Base-by-base conservation (phyloP, 2,888 invertebrate species). In the Pristionchus japonicus region DNA sequence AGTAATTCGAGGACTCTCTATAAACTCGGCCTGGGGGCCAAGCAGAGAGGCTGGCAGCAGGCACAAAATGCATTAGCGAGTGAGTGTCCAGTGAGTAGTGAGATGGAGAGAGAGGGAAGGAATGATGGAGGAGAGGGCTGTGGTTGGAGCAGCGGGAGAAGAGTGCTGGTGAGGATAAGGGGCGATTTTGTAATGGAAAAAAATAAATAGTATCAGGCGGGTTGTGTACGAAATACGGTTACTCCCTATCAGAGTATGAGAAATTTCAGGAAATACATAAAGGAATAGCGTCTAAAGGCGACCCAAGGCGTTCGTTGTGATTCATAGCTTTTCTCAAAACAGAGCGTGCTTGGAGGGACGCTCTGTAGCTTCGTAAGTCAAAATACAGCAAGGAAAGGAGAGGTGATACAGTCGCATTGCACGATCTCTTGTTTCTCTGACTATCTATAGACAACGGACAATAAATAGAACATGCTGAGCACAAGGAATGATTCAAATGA, bases 31-130 rank as follows among this genome's bases (percentile, higher is more conserved):
- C 37, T 20, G 15, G 15, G 64, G 31, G 23, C 57, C 57, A 57
- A 57, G 57, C 57, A n/a, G 57, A 57, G 57, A 23, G 17, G 23
- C 20, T 20, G 70, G 23, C 20, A 37, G 70, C 70, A 70, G 57
- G 70, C 70, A 70, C 37, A 70, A 70, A 70, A 70, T 70, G 70
- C 70, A 70, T 70, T 70, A 70, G 70, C 20, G 64, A 67, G 64
- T 27, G 61, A n/a, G n/a, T 34, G 34, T 31, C 31, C 64, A 67
- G 31, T 67, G 64, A 67, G 64, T 31, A 70, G 70, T 20, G 70
- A 37, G 37, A 37, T 1, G 70, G 37, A 34, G 70, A 37, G 34
- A 37, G 70, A n/a, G 37, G 7, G 70, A 23, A 17, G 31, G 37
- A 27, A 27, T 23, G 61, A n/a, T n/a, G n/a, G n/a, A n/a, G n/a